Base-by-base conservation (phyloP, 2,797 vertebrate species). In the Sorex maritimensis region DNA sequence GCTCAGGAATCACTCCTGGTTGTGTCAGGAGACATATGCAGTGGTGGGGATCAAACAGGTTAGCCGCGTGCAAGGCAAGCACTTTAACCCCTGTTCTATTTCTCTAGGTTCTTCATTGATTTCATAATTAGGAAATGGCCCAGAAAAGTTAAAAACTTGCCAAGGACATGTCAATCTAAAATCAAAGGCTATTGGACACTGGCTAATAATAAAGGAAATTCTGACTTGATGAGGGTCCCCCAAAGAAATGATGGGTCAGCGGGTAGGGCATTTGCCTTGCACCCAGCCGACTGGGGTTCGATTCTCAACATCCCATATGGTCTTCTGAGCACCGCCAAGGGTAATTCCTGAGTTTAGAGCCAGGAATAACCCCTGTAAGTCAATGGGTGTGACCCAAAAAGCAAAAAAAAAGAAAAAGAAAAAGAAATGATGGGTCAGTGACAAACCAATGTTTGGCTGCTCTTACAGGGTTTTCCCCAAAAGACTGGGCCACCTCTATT, bases 81-180 rank as follows among this genome's bases (percentile, higher is more conserved):
- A 55, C 9, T 12, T 55, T 55, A 55, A 55, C 52, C 52, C 11
- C 52, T 55, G 52, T 55, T 55, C 52, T 55, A 55, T 55, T 55
- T 55, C 17, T 55, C 52, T 17, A 14, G 52, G 17, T 19, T 79
- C 44, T 49, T 28, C 24, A 5, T 15, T 92, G 46, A 84, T 85
- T 90, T 93, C 77, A 81, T 17, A 94, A 90, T 10, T 30, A 87
- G 28, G 38, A 83, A 94, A 46, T 77, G 83, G 58, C 71, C 68
- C 58, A 73, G 55, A 77, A 34, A 93, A 72, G 65, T 74, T 83
- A 86, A 61, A 86, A 58, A 73, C 52, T 74, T 67, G 80, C 75
- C 8, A n/a, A 65, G 15, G 61, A 79, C 52, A 49, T 17, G 26
- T 63, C 38, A 8, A 71, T 68, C 41, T 89, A n/a, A 23, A 65